Conservation (phyloP, 2,888 invertebrate species). For the Chrysotoxum bicinctum region DNA sequence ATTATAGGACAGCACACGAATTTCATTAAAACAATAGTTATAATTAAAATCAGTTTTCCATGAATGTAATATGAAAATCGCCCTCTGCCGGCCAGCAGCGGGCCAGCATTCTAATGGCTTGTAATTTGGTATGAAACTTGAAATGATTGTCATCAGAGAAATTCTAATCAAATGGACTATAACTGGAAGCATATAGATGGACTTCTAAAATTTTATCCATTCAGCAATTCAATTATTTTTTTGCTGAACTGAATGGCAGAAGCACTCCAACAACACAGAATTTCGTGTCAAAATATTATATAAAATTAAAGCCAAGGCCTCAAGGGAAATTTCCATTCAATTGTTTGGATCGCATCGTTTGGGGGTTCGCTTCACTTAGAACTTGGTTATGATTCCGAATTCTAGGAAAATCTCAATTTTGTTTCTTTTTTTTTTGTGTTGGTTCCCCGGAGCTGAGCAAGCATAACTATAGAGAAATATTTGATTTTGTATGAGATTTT, state of each 20-base stretch:
- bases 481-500: background rate
- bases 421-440: background rate
- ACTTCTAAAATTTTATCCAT: conserved; percentile 1
- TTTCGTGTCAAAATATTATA: background rate
- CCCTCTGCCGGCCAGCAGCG: background rate
- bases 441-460: background rate
- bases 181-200: conserved; percentile 4
- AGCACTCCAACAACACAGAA: background rate
- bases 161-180: conserved; percentile 4
- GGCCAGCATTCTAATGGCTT: background rate
- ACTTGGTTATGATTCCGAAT: background rate
- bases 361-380: background rate
- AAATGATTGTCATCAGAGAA: conserved; percentile 4
- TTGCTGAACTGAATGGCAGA: background rate
- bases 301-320: background rate
- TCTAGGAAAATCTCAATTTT: background rate
- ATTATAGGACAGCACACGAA: background rate
- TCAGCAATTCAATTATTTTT: conserved; percentile 7
- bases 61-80: background rate
- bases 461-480: background rate
- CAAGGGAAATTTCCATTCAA: conserved; percentile 1
- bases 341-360: background rate
- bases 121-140: background rate
- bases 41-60: background rate
- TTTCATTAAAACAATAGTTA: conserved; percentile 3